Conservation (phyloP, 2,888 invertebrate species). For the Microplitis manilae region DNA sequence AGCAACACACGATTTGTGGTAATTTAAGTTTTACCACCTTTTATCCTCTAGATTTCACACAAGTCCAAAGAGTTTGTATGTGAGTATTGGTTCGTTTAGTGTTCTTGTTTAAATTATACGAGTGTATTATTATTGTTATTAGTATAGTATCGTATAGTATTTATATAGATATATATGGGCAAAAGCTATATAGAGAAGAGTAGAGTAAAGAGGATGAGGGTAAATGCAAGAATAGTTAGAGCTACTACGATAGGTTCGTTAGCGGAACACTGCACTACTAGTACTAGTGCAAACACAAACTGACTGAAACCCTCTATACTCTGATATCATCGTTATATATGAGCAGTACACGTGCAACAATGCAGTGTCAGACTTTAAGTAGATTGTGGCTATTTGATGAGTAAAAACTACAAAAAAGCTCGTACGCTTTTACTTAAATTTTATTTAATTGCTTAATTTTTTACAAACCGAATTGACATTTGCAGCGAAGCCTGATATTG, state of each 20-base stretch:
- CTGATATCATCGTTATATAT: background rate
- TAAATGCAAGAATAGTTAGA: too few relatives aligned
- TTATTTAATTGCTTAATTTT: background rate
- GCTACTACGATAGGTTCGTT: background rate
- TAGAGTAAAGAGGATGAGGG: background rate
- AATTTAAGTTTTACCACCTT: background rate
- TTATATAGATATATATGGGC: background rate
- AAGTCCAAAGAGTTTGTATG: background rate
- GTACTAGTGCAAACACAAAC: background rate
- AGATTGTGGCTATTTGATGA: background rate
- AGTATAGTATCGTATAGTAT: background rate
- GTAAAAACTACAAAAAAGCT: background rate
- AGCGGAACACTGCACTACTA: background rate
- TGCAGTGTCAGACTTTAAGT: slow-evolving; percentile 1
- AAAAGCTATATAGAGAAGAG: background rate
- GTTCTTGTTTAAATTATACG: background rate
- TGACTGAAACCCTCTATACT: background rate
- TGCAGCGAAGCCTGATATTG: background rate
- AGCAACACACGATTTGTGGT: background rate
- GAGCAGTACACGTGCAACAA: background rate
- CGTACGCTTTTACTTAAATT: background rate
- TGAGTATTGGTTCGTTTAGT: background rate
- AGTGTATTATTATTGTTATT: background rate
- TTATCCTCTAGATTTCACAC: background rate
- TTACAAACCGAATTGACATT: background rate